Evolutionary conservation across 1,140 invertebrate genomes (phyloP).

Genomic region (Monomorium pharaonis): DNA sequence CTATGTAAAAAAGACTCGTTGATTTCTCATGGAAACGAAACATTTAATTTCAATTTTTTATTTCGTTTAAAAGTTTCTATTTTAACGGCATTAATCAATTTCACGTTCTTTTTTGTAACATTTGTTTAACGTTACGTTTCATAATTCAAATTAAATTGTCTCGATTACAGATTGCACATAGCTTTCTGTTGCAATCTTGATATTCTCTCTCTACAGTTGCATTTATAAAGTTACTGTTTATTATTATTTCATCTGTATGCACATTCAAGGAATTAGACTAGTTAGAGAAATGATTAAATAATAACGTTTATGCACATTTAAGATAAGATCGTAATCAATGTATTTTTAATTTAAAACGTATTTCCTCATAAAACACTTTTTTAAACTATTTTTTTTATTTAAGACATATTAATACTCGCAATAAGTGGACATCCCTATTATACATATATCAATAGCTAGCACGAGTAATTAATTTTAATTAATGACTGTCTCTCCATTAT

Average conservation of each 20-base stretch:
- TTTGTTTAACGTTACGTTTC: not conserved
- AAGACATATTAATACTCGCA: not conserved
- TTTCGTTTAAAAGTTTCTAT: not conserved
- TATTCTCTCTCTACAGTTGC: slow-evolving; percentile 5
- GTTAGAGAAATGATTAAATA: slow-evolving; percentile 16
- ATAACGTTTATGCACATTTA: not conserved
- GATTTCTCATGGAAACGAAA: not conserved
- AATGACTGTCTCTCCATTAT: not conserved
- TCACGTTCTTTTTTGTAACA: not conserved
- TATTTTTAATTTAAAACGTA: slow-evolving; percentile 13
- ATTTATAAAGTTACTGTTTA: not conserved
- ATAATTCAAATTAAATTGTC: slow-evolving; percentile 4
- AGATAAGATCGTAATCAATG: not conserved
- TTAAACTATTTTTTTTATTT: not conserved
- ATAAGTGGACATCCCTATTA: not conserved
- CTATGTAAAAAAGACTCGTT: not conserved
- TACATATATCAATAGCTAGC: not conserved
- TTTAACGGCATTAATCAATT: not conserved
- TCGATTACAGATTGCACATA: not conserved
- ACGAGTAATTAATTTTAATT: not conserved
- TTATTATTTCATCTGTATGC: not conserved
- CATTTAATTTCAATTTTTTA: not conserved
- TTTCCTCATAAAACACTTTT: not conserved
- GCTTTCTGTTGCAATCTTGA: slow-evolving; percentile 10
- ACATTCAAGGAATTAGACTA: not conserved